Percentiles rank a stretch among this genome's conserved stretches.
These are phyloP conservation scores for Argyrosomus japonicus DNA, from an alignment of 2,113 vertebrate species.

Conservation along the genomic window DNA sequence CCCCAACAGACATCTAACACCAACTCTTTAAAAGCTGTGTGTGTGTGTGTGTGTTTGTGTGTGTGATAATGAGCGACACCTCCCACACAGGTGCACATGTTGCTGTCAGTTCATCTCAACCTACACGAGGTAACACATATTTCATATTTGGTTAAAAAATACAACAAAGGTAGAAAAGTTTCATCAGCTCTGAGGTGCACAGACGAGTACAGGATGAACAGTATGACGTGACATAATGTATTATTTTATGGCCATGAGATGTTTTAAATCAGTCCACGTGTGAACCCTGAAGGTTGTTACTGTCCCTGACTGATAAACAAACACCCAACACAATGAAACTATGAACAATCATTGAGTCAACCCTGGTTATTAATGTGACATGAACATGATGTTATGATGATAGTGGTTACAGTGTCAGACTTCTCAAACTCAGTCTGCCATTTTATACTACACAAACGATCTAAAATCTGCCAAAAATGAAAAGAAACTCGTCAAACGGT, in stretches of 20 bases:
- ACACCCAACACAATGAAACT: neutral
- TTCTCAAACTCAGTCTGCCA: neutral
- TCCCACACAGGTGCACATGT: neutral
- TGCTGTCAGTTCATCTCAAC: neutral
- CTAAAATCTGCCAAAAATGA: neutral
- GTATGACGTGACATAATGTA: neutral
- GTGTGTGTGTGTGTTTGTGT: neutral
- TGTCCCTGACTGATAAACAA: neutral
- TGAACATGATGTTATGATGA: slow-evolving; percentile 7
- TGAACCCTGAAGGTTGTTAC: too few relatives aligned
- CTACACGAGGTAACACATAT: neutral
- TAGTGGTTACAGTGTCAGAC: neutral
- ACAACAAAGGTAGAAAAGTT: neutral
- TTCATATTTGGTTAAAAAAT: neutral
- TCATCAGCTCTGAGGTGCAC: neutral
- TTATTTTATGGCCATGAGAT: neutral
- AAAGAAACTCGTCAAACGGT: neutral
- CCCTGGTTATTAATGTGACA: neutral
- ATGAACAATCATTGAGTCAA: neutral
- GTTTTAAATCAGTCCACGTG: neutral
- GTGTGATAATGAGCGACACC: neutral
- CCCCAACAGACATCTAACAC: neutral
- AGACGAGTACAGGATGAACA: neutral
- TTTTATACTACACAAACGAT: neutral
- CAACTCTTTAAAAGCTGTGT: neutral